Evolutionary conservation across 1,140 invertebrate genomes (phyloP).

Genomic region (Scaptomyza graminum): DNA sequence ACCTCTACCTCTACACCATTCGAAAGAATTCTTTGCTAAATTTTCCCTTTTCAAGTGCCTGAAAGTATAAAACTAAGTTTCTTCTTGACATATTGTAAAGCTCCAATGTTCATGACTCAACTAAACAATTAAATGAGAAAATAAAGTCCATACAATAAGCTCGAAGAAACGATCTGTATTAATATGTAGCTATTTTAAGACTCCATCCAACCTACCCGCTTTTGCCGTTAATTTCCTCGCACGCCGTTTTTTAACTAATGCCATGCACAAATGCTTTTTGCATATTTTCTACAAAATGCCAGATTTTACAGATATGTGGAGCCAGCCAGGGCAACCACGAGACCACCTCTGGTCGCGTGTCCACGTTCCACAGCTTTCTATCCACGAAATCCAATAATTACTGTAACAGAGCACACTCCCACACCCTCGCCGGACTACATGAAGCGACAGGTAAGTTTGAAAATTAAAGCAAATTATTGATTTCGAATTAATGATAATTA

Average conservation of each 20-base stretch:
- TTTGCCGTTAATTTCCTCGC: constrained; percentile 37
- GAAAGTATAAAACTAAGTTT: not conserved
- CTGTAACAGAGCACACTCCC: constrained; percentile 97
- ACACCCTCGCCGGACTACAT: constrained; percentile 93
- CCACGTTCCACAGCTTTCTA: constrained; percentile 81
- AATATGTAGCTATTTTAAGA: not conserved
- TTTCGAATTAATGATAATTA: not conserved
- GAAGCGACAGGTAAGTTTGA: constrained; percentile 87
- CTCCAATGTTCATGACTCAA: not conserved
- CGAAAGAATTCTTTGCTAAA: not conserved
- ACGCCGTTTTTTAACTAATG: constrained; percentile 76
- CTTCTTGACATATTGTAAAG: not conserved
- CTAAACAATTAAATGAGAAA: not conserved
- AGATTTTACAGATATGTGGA: constrained; percentile 84
- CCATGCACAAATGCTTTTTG: constrained; percentile 48
- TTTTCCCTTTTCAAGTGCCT: not conserved
- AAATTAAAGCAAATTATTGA: no score
- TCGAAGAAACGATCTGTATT: not conserved
- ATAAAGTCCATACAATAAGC: constrained; percentile 1
- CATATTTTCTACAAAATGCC: constrained; percentile 67
- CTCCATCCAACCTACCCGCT: not conserved
- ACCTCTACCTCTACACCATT: not conserved
- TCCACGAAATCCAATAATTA: constrained; percentile 95
- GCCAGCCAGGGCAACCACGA: constrained; percentile 67
- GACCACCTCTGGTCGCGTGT: constrained; percentile 66